Base-by-base conservation (phyloP, 2,888 invertebrate species). In the Macrophya alboannulata region DNA sequence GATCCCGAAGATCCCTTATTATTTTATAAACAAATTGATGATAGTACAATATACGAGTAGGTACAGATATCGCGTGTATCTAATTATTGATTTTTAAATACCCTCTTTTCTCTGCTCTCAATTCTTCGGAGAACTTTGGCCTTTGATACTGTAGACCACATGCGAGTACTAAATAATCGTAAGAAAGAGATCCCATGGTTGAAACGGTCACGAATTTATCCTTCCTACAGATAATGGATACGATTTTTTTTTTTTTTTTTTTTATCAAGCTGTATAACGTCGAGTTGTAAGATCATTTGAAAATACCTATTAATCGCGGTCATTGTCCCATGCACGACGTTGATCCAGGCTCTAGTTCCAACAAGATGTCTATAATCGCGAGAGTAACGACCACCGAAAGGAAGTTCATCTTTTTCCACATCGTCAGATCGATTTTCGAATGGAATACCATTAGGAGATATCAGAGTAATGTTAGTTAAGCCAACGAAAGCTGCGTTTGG, bases 401-500 rank as follows among this genome's bases (percentile, higher is more conserved):
- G 95, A 31, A 95, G 93, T 90, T 96, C 95, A 15, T 87, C 86
- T 51, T 89, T 88, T 15, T 90, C 87, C 0, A 92, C 93, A 43
- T 94, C 94, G 0, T 94, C 94, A 0, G 94, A 93, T 25, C 92
- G 92, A 12, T 93, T 89, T 84, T 94, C 94, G 48, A 95, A 95
- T 0, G 95, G 96, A 72, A 96, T 89, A 0, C 97, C 97, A 89
- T 96, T 95, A 3, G 95, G 95, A 0, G 96, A 96, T 2, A 97
- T 94, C 74, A 97, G 91, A 0, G 96, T 96, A 25, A 97, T 91
- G 90, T 97, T 97, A 84, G 95, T 95, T 92, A 97, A 97, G 0
- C 95, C 95, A 55, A 96, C 91, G 90, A 96, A 94, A 37, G 93
- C 90, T 0, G 94, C 93, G 2, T 94, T 91, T 17, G 94, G 94